Conservation (phyloP, 2,888 invertebrate species). For the Ceraclea dissimilis region DNA sequence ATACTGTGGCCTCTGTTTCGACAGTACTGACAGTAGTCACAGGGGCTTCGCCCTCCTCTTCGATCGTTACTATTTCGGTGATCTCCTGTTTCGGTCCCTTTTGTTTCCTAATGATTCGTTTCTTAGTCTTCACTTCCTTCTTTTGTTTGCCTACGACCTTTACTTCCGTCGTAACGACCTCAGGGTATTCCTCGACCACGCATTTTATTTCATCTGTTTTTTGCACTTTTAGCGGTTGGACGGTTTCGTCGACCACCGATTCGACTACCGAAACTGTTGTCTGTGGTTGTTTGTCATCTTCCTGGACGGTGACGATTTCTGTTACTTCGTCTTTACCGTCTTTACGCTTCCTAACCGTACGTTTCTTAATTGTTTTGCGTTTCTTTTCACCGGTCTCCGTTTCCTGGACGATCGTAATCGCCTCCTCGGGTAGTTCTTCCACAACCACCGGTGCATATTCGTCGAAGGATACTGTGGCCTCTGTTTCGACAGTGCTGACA, state of each 20-base stretch:
- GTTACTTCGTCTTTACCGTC: constrained; percentile 31
- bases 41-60: constrained; percentile 23
- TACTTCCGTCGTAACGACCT: constrained; percentile 29
- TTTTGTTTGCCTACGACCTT: constrained; percentile 26
- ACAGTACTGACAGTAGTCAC: constrained; percentile 8
- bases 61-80: constrained; percentile 32
- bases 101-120: constrained; percentile 29
- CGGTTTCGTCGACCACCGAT: constrained; percentile 24
- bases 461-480: too few species aligned
- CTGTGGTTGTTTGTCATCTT: constrained; percentile 30
- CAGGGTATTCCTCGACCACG: constrained; percentile 25
- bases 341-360: constrained; percentile 30
- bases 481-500: constrained; percentile 31
- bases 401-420: constrained; percentile 9
- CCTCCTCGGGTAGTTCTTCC: constrained; percentile 6
- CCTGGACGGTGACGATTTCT: constrained; percentile 26
- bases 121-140: constrained; percentile 30
- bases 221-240: constrained; percentile 26
- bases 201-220: background rate
- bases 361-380: constrained; percentile 29
- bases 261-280: constrained; percentile 28
- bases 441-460: too few species aligned
- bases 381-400: background rate
- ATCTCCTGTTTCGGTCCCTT: constrained; percentile 30
- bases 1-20: too few species aligned